Evolutionary conservation across 2,113 vertebrate species (phyloP).

Genomic region (Chaetodon auriga): DNA sequence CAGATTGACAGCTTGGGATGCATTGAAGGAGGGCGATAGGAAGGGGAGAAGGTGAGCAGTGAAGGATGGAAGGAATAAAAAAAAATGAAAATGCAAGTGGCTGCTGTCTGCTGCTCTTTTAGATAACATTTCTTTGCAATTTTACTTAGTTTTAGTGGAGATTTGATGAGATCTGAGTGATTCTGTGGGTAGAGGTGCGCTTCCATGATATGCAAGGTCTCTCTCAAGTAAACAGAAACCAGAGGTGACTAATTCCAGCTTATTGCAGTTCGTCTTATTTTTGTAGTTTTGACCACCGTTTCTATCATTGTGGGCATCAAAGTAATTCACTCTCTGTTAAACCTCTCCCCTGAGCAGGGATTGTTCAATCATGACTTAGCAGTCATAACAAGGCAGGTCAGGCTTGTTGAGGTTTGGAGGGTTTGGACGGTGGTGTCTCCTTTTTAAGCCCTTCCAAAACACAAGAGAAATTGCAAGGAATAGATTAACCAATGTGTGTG

Average conservation of each 20-base stretch:
- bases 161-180: slow-evolving; percentile 28
- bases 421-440: no score
- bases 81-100: slow-evolving; percentile 3
- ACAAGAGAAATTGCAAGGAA: not conserved
- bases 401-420: not conserved
- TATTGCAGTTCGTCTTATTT: not conserved
- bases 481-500: not conserved
- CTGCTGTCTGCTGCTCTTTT: slow-evolving; percentile 43
- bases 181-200: slow-evolving; percentile 10
- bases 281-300: not conserved
- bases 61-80: slow-evolving; percentile 10
- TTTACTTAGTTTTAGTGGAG: slow-evolving; percentile 47
- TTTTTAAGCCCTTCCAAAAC: not conserved
- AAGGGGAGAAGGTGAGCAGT: slow-evolving; percentile 57
- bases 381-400: not conserved
- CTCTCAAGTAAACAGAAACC: not conserved
- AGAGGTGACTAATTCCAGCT: not conserved
- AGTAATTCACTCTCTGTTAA: not conserved
- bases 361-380: not conserved
- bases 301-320: no score
- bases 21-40: slow-evolving; percentile 43
- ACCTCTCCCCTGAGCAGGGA: not conserved
- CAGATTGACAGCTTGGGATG: slow-evolving; percentile 60
- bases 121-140: slow-evolving; percentile 49
- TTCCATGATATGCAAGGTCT: not conserved